A percentile compares a stretch with the other conserved stretches of the same genome.
Conservation (phyloP, 2,113 vertebrate genomes). For the Drymodes brunneopygia region DNA sequence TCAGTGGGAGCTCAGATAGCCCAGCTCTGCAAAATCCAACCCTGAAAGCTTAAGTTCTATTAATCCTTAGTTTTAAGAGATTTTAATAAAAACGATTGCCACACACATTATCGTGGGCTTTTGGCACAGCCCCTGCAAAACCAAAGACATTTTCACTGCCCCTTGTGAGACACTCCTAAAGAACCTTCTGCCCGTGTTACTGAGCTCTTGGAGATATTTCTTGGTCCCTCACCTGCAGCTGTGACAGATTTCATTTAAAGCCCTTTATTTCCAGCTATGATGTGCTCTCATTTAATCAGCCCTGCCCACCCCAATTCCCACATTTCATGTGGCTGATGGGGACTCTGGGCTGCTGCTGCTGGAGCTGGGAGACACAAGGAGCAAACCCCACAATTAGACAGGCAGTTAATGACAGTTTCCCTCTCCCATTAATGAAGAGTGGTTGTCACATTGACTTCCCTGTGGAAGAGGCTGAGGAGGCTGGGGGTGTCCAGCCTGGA, state of each 20-base stretch:
- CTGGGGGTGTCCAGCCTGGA: neutral
- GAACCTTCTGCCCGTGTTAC: neutral
- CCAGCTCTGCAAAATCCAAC: neutral
- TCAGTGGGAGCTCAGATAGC: neutral
- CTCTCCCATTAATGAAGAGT: neutral
- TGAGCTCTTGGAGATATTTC: neutral
- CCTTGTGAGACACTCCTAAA: neutral
- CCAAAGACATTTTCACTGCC: neutral
- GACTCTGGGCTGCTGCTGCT: neutral
- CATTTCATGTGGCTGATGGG: neutral
- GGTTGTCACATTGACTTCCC: neutral
- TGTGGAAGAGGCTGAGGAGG: neutral
- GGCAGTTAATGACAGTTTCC: neutral
- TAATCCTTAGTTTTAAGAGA: neutral
- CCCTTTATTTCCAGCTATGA: neutral
- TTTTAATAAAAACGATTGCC: neutral
- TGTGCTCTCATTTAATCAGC: neutral
- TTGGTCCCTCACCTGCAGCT: neutral
- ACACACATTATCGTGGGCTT: neutral
- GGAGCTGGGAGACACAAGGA: neutral
- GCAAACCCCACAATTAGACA: neutral
- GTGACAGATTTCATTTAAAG: slow-evolving; percentile 10
- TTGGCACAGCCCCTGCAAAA: neutral
- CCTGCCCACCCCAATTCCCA: neutral
- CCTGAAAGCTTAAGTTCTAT: neutral